These are phyloP conservation scores for Dexiosoma caninum DNA, from an alignment of 2,888 invertebrate species.

Conservation along the genomic window DNA sequence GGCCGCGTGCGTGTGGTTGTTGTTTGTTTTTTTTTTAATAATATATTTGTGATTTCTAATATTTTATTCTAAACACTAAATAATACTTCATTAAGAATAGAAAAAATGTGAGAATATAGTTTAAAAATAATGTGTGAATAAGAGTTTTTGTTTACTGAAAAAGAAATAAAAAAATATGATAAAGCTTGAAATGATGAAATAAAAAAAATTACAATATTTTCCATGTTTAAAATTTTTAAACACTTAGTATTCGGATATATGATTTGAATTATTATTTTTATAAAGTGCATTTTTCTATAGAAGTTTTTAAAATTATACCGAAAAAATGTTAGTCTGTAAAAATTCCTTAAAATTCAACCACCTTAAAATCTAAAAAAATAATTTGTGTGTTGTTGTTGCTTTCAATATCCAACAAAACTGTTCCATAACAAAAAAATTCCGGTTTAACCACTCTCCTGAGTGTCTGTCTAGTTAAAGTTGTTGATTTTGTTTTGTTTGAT, in stretches of 20 bases:
- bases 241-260: neutral
- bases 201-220: too few relatives aligned
- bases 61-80: neutral
- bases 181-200: neutral
- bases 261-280: neutral
- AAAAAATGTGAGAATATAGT: slow-evolving; percentile 19
- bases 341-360: slow-evolving; percentile 49
- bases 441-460: slow-evolving; percentile 60
- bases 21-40: slow-evolving; percentile 24
- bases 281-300: neutral
- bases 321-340: neutral
- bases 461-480: slow-evolving; percentile 23
- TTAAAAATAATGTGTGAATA: slow-evolving; percentile 42
- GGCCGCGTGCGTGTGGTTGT: slow-evolving; percentile 41
- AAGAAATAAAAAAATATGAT: slow-evolving; percentile 41
- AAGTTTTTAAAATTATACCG: neutral
- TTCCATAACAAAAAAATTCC: slow-evolving; percentile 53
- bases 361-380: slow-evolving; percentile 25
- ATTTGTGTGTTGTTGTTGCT: slow-evolving; percentile 26
- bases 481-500: slow-evolving; percentile 1
- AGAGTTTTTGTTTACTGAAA: slow-evolving; percentile 49
- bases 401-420: slow-evolving; percentile 29
- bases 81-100: slow-evolving; percentile 32
- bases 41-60: slow-evolving; percentile 22
- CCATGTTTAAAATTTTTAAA: neutral